Base-by-base conservation (phyloP, 2,888 invertebrate species). In the Hydraecia micacea region DNA sequence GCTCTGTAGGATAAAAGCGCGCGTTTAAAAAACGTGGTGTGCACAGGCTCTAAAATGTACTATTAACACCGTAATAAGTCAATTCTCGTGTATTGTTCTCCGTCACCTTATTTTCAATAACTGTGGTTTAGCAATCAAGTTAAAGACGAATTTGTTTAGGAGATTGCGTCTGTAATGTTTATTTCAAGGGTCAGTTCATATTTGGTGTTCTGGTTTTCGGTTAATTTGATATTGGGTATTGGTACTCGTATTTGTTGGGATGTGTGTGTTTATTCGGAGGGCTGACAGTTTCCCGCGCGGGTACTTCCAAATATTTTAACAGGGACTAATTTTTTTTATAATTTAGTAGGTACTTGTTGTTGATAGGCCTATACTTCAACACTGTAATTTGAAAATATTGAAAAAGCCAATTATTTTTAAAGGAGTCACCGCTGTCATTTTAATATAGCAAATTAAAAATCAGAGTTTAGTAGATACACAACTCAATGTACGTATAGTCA, bases 51-150 rank as follows among this genome's bases (percentile, higher is more conserved):
- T n/a, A 85, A 92, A 95, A 95, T 96, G 93, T 95, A 94, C 92
- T 94, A 93, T 92, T 92, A 90, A 90, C 91, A 90, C 90, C 86
- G 92, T 93, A 94, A 95, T 95, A 95, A 95, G 92, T 95, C 90
- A 90, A 93, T 93, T 92, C 90, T 88, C 90, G 86, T 94, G 91
- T 94, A 94, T 94, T 95, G 94, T 95, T 95, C 93, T 90, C 91
- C 87, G 90, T 91, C 88, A 92, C 92, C 92, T 94, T 95, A 93
- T 93, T 95, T 92, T 95, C 95, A 94, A 94, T 95, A 92, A 92
- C 90, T 89, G 85, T 66, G 80, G 84, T 79, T 63, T 32, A 62
- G 62, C 60, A 84, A 87, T 81, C 36, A 58, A 75, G 73, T 88
- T 83, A 74, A 65, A 73, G 78, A 80, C 72, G 69, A 71, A 84